Conservation (phyloP, 2,113 vertebrate genomes). For the Lycocorax pyrrhopterus region DNA sequence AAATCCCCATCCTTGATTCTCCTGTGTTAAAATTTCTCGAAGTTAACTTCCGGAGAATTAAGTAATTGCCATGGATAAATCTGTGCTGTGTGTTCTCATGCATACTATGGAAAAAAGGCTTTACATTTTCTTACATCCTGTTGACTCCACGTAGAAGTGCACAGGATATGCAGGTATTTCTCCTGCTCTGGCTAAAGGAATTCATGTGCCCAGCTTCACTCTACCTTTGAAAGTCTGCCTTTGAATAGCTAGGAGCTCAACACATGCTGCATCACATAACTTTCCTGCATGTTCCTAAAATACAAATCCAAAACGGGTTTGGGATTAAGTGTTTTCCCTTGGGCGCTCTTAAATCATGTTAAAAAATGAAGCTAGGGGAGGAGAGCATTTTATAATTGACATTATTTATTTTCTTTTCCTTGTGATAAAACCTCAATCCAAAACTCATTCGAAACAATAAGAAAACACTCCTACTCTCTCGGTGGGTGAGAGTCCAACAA, state of each 20-base stretch:
- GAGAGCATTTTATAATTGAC: accelerated
- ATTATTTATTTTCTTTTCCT: conserved; percentile 43
- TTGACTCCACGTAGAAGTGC: not conserved
- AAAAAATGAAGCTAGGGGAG: not conserved
- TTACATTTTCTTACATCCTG: not conserved
- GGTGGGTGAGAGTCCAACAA: not conserved
- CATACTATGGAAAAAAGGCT: not conserved
- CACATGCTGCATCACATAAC: not conserved
- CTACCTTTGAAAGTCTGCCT: not conserved
- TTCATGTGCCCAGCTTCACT: not conserved
- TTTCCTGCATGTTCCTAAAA: conserved; percentile 10
- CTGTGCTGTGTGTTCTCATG: not conserved
- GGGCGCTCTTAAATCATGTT: not conserved
- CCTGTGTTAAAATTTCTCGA: not conserved
- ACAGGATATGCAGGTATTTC: not conserved
- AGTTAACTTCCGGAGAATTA: not conserved
- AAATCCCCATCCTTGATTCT: not conserved
- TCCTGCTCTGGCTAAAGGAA: not conserved
- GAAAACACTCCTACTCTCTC: not conserved
- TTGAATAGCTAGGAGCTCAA: not conserved
- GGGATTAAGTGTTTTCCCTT: not conserved
- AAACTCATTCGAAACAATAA: conserved; percentile 6
- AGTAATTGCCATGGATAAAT: not conserved
- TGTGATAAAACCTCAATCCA: not conserved
- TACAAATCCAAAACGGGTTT: not conserved